A percentile compares a stretch with the other conserved stretches of the same genome.
phyloP scores from a whole-genome alignment of 2,113 vertebrate species.

The Festucalex cinctus region DNA sequence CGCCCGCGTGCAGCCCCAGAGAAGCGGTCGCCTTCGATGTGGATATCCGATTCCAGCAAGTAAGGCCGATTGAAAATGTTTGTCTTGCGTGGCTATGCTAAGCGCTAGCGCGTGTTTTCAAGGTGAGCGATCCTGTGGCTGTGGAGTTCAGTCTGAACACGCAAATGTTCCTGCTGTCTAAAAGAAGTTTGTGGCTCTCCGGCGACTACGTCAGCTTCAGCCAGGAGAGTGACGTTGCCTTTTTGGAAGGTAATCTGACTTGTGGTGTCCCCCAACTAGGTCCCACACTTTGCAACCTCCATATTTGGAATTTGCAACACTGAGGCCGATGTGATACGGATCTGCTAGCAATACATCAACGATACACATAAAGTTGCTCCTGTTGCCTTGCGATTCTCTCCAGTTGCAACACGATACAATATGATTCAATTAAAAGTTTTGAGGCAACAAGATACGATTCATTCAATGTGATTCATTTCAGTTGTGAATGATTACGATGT shows the following conservation, averaged over 20 bases:
- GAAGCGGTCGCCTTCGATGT: conserved; percentile 85
- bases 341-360: too few relatives aligned
- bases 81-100: not conserved
- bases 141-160: conserved; percentile 94
- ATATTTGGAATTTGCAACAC: too few relatives aligned
- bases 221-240: conserved; percentile 85
- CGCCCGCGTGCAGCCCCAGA: conserved; percentile 83
- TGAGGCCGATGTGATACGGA: too few relatives aligned
- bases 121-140: conserved; percentile 95
- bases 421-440: too few relatives aligned
- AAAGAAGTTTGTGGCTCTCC: conserved; percentile 87
- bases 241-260: conserved; percentile 80
- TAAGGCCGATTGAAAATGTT: conserved; percentile 38
- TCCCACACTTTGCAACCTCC: not conserved
- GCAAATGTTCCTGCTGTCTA: conserved; percentile 88
- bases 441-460: too few relatives aligned
- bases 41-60: conserved; percentile 95
- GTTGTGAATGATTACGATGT: too few relatives aligned
- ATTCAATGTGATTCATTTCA: too few relatives aligned
- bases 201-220: conserved; percentile 91
- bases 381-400: too few relatives aligned
- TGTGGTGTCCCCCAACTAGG: not conserved
- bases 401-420: too few relatives aligned
- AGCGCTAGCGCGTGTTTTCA: conserved; percentile 39
- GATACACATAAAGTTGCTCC: too few relatives aligned